Evolutionary conservation across 2,888 invertebrate genomes (phyloP).

Genomic region (Brassicogethes aeneus): DNA sequence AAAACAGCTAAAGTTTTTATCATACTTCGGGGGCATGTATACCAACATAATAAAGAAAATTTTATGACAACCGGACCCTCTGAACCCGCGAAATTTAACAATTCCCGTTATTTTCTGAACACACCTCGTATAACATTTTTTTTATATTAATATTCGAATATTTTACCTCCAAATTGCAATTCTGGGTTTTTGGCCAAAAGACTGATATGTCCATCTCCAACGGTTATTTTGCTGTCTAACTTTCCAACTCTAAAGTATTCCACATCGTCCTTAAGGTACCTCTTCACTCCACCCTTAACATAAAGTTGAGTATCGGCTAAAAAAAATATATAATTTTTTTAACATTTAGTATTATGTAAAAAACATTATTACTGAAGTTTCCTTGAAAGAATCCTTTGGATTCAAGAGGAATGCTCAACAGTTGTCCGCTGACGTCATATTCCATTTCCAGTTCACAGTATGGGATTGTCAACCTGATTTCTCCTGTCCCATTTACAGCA

Average conservation of each 20-base stretch:
- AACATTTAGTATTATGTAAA: not conserved
- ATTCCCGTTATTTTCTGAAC: no score
- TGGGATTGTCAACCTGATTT: slow-evolving; percentile 41
- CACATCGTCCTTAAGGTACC: slow-evolving; percentile 49
- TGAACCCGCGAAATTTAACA: no score
- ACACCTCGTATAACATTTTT: no score
- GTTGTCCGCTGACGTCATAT: slow-evolving; percentile 46
- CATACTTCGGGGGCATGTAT: no score
- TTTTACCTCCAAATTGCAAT: slow-evolving; percentile 49
- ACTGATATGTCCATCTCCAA: slow-evolving; percentile 53
- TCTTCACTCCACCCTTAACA: slow-evolving; percentile 50
- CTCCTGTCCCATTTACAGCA: slow-evolving; percentile 39
- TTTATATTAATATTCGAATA: no score
- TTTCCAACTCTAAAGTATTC: slow-evolving; percentile 54
- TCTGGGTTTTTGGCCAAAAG: slow-evolving; percentile 47
- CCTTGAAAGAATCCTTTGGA: slow-evolving; percentile 46
- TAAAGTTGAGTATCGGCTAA: slow-evolving; percentile 46
- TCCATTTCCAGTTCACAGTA: slow-evolving; percentile 42
- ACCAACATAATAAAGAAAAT: no score
- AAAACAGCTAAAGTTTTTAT: no score
- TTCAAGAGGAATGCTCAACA: slow-evolving; percentile 43
- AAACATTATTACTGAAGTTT: slow-evolving; percentile 50
- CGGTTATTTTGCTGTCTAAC: slow-evolving; percentile 49
- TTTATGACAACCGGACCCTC: no score
- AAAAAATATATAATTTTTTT: slow-evolving; percentile 7